Percentiles rank a stretch among this genome's conserved stretches.
Conservation (phyloP, 1,140 invertebrate genomes). For the Neodiprion pinetum region DNA sequence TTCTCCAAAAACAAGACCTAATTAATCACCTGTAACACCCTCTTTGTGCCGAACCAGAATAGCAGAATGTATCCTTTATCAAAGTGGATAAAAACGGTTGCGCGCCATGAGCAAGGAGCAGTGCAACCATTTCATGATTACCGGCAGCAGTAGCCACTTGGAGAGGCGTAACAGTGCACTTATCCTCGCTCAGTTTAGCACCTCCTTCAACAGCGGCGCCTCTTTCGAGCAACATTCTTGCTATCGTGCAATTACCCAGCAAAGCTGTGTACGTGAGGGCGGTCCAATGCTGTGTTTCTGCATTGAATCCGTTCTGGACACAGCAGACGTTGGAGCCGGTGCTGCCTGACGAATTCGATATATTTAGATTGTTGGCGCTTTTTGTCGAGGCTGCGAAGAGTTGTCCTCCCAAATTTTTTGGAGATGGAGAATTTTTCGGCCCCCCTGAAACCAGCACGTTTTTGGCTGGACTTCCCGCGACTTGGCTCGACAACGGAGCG, state of each 20-base stretch:
- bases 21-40: constrained; percentile 74
- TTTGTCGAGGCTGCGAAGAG: background rate
- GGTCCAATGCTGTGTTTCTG: constrained; percentile 81
- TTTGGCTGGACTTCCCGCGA: constrained; percentile 41
- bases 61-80: constrained; percentile 82
- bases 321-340: constrained; percentile 32
- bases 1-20: constrained; percentile 12
- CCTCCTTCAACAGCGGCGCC: constrained; percentile 88
- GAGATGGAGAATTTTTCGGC: constrained; percentile 26
- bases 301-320: constrained; percentile 61
- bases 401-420: background rate
- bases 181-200: constrained; percentile 79
- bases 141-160: constrained; percentile 85
- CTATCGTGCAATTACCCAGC: constrained; percentile 64
- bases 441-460: constrained; percentile 17
- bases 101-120: constrained; percentile 82
- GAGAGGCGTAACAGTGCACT: constrained; percentile 84
- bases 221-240: constrained; percentile 74
- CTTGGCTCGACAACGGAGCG: constrained; percentile 37
- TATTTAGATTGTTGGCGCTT: background rate
- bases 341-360: constrained; percentile 35
- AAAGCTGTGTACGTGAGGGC: constrained; percentile 75
- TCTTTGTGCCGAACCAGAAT: constrained; percentile 82
- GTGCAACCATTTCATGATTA: constrained; percentile 79
- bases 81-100: constrained; percentile 87